Conservation (phyloP, 2,888 invertebrate species). For the Cabera pusaria region DNA sequence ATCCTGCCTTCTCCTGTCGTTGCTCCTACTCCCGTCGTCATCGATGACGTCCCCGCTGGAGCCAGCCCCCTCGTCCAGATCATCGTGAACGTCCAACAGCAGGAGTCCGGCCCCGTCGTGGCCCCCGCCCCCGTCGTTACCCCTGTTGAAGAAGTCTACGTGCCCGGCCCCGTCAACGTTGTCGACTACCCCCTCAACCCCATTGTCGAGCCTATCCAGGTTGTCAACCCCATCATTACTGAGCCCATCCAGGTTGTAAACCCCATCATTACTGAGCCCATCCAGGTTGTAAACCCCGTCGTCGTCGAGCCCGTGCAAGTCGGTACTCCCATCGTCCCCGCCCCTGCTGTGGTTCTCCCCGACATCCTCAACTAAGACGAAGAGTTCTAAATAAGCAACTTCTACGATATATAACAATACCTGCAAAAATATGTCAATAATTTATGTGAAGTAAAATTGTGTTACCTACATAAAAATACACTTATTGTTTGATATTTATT, state of each 20-base stretch:
- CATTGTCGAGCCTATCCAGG: slow-evolving; percentile 21
- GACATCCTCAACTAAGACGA: slow-evolving; percentile 46
- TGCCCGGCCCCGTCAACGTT: too few species aligned
- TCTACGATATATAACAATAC: too few species aligned
- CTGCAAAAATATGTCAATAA: too few species aligned
- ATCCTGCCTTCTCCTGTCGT: slow-evolving; percentile 11
- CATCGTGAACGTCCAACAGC: slow-evolving; percentile 41
- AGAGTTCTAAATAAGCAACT: too few species aligned
- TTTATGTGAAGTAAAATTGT: too few species aligned
- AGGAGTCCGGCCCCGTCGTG: slow-evolving; percentile 17
- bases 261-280: slow-evolving; percentile 25
- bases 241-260: slow-evolving; percentile 5
- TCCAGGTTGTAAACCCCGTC: slow-evolving; percentile 27
- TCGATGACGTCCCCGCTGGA: slow-evolving; percentile 18
- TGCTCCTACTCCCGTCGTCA: slow-evolving; percentile 22
- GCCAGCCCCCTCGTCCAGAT: slow-evolving; percentile 40
- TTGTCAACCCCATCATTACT: slow-evolving; percentile 18
- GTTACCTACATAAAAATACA: too few species aligned
- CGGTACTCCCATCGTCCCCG: slow-evolving; percentile 42
- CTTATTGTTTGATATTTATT: too few species aligned
- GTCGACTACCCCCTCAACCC: slow-evolving; percentile 29
- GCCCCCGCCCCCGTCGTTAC: slow-evolving; percentile 18
- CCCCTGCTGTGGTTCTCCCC: slow-evolving; percentile 45
- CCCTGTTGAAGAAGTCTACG: slow-evolving; percentile 13
- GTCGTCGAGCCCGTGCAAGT: slow-evolving; percentile 38